Evolutionary conservation across 2,888 invertebrate species (phyloP).

Genomic region (Leuctra nigra): DNA sequence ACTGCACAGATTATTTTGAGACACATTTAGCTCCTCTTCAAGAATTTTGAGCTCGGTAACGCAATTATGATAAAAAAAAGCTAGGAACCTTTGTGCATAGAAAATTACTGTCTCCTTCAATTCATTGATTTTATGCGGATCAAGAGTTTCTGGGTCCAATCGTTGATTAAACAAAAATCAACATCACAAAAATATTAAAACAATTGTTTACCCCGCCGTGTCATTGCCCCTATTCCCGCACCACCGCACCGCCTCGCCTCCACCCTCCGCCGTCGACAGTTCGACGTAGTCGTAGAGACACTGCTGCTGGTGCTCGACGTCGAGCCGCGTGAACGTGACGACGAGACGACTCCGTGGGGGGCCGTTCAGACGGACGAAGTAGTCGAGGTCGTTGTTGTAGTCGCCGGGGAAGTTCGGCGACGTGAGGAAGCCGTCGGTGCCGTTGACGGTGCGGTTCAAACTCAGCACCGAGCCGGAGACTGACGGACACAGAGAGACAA

Average conservation of each 20-base stretch:
- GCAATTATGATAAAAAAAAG: too few species aligned
- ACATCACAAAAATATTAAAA: too few species aligned
- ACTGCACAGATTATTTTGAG: too few species aligned
- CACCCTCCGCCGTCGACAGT: slow-evolving; percentile 41
- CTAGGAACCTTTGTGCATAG: too few species aligned
- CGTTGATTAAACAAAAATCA: too few species aligned
- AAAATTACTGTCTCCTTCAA: too few species aligned
- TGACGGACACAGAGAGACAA: slow-evolving; percentile 3
- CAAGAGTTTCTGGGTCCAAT: too few species aligned
- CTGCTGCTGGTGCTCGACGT: slow-evolving; percentile 67
- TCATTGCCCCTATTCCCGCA: slow-evolving; percentile 48
- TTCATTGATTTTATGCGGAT: too few species aligned
- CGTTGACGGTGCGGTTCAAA: slow-evolving; percentile 59
- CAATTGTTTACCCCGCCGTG: slow-evolving; percentile 43
- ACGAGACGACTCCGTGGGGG: slow-evolving; percentile 60
- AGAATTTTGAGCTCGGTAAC: too few species aligned
- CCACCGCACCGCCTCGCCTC: slow-evolving; percentile 42
- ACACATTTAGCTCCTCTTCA: too few species aligned
- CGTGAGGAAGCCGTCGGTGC: slow-evolving; percentile 54
- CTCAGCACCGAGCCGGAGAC: slow-evolving; percentile 43
- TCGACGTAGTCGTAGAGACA: slow-evolving; percentile 75
- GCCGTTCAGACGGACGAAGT: slow-evolving; percentile 59
- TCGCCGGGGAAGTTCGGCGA: slow-evolving; percentile 64
- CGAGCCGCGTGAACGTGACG: slow-evolving; percentile 59
- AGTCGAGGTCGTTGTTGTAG: slow-evolving; percentile 67